Base-by-base conservation (phyloP, 2,888 invertebrate genomes). In the Zele albiditarsus region DNA sequence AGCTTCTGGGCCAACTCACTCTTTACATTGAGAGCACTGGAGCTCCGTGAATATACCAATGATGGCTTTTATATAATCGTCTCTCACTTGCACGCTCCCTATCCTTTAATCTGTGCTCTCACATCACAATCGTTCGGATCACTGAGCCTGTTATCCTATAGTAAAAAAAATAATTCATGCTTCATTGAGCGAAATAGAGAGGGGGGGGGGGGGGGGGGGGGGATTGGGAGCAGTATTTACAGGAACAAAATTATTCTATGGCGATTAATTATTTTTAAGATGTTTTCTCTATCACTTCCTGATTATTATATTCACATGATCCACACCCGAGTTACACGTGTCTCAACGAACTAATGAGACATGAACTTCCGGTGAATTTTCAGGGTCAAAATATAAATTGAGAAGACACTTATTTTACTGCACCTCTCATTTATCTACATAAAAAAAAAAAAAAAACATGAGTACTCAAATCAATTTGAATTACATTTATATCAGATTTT, bases 281-380 rank as follows among this genome's bases (percentile, higher is more conserved):
- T 38, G 38, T 2, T 53, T 23, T 71, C 23, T 25, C 25, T 16
- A 58, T 46, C 25, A 27, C 58, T 69, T 42, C 16, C 33, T 58
- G 58, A 58, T 69, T 4, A 69, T 46, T 28, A 20, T 53, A 5
- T 20, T 6, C 16, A 27, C 2, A 57, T 25, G 14, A 69, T 70
- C 69, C 71, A 67, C 75, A 67, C 71, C 75, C 71, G 71, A 53
- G 31, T 10, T 23, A n/a, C 71, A 71, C 60, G 70, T 75, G 71
- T 71, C 27, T 25, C 65, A 67, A 25, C 46, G n/a, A 53, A 8
- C 20, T 20, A 53, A 57, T 75, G 70, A 67, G 75, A 75, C 77
- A 42, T 70, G 77, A 74, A 74, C 76, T 75, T 77, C 72, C 68
- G 74, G 73, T 68, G 71, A 60, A 73, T 49, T 68, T 77, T 65